Conservation (phyloP, 92 coral and sea anemone species). For the Chrysogorgia sp. region DNA sequence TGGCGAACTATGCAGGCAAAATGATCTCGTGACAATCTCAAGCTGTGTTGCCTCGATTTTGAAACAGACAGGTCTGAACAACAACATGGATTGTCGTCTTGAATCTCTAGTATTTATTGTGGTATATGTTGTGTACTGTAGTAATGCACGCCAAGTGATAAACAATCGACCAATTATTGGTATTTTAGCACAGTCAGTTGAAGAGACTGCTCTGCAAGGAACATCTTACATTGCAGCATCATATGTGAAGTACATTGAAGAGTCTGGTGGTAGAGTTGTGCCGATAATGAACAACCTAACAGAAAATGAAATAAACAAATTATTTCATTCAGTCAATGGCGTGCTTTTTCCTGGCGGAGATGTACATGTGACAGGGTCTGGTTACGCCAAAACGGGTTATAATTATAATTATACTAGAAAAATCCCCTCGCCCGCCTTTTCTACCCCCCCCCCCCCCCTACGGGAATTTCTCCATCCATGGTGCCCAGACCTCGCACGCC, state of each 20-base stretch:
- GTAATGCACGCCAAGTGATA: too few relatives aligned
- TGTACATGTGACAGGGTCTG: conserved; percentile 65
- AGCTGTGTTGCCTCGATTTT: too few relatives aligned
- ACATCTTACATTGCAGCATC: conserved; percentile 46
- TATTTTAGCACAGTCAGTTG: conserved; percentile 41
- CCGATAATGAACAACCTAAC: conserved; percentile 64
- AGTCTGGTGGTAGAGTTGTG: conserved; percentile 55
- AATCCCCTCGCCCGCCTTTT: too few relatives aligned
- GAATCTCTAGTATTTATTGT: too few relatives aligned
- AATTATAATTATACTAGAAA: conserved; percentile 49
- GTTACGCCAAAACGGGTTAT: conserved; percentile 67
- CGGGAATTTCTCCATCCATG: too few relatives aligned
- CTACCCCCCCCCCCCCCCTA: too few relatives aligned
- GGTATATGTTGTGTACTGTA: too few relatives aligned
- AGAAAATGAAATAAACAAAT: conserved; percentile 62
- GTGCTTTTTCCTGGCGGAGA: conserved; percentile 90
- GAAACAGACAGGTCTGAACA: too few relatives aligned
- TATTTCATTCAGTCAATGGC: conserved; percentile 82
- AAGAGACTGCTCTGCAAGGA: conserved; percentile 39
- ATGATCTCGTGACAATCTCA: too few relatives aligned
- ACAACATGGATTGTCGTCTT: too few relatives aligned
- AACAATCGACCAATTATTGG: conserved; percentile 1
- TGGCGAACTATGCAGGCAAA: too few relatives aligned
- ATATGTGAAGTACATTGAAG: conserved; percentile 55
- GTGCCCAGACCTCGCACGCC: too few relatives aligned